A percentile compares a stretch with the other conserved stretches of the same genome.
Evolutionary conservation across 2,888 invertebrate species (phyloP).

Genomic region (Leptothorax acervorum): DNA sequence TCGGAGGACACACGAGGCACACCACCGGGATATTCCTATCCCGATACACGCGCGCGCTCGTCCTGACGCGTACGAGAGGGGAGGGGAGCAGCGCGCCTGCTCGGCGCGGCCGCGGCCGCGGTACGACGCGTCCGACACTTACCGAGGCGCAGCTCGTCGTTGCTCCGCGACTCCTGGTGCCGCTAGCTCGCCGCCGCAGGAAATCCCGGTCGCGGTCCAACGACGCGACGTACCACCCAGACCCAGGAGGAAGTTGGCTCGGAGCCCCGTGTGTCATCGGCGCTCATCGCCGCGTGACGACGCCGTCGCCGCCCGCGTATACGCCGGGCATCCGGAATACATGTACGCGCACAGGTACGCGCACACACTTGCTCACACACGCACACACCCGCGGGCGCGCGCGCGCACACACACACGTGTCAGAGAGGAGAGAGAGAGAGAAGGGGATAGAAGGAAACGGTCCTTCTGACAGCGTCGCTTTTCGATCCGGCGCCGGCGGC

Average conservation of each 20-base stretch:
- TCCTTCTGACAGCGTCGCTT: constrained; percentile 15
- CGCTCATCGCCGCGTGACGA: constrained; percentile 44
- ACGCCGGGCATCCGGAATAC: constrained; percentile 16
- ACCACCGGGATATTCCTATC: background rate
- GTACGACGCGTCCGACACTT: constrained; percentile 53
- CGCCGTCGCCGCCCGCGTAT: constrained; percentile 17
- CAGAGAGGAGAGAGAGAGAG: constrained; percentile 1
- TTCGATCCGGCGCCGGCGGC: background rate
- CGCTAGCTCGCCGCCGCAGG: constrained; percentile 35
- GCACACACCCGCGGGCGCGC: constrained; percentile 33
- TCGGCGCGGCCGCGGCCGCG: background rate
- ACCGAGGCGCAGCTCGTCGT: constrained; percentile 61
- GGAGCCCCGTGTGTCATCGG: constrained; percentile 42
- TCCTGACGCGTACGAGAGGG: no score
- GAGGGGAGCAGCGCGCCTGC: constrained; percentile 59
- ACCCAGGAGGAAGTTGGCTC: background rate
- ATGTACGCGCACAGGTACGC: constrained; percentile 17
- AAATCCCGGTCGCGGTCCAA: constrained; percentile 56
- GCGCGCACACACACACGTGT: constrained; percentile 54
- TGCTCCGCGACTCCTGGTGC: constrained; percentile 55
- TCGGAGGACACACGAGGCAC: background rate
- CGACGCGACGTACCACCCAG: constrained; percentile 59
- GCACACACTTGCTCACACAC: constrained; percentile 26
- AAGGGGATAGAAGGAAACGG: no score
- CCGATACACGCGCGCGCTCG: background rate